Evolutionary conservation across 2,113 vertebrate genomes (phyloP), one percentile per base, ranked within the genome.

Genomic region (Sciurus niger): DNA sequence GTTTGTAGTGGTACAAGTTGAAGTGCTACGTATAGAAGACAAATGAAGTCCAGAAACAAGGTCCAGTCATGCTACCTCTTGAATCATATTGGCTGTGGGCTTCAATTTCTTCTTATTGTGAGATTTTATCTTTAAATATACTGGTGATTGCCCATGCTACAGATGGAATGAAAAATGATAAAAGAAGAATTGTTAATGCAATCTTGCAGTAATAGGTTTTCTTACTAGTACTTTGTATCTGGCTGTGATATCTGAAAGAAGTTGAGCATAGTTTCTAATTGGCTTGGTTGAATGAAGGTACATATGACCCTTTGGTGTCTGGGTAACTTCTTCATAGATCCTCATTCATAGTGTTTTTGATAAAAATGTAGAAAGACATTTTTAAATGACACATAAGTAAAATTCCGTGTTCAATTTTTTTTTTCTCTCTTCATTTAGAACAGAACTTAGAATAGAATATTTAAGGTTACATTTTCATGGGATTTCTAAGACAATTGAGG

Each of bases 201-300:
- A 51, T 93, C 63, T 93, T 87, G 78, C 96, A 96, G 95, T 65
- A 88, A 94, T 53, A 88, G 55, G 60, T 94, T 85, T 94, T 60
- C 51, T 92, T 85, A 58, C 88, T 83, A 90, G 78, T 93, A 63
- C 46, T 96, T 95, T 80, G 58, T 30, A 87, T 92, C 84, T 65
- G 95, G 37, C n/a, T 97, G 90, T 93, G 84, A 78, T 83, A 3
- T 83, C 40, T 85, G 10, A 94, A 96, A 83, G 28, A 76, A 88
- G 90, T 1, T 17, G 18, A 94, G 46, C 20, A 14, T 22, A 68
- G 60, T 79, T 90, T 92, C 55, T 94, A 96, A 94, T 30, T 92
- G 84, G 24, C 5, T 24, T 91, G 70, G 2, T 34, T 51, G 40
- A 95, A 87, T 67, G 18, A 18, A 20, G 20, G 55, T 8, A 48